Base-by-base conservation (phyloP, 1,140 invertebrate species). In the Lepidurus couesii region DNA sequence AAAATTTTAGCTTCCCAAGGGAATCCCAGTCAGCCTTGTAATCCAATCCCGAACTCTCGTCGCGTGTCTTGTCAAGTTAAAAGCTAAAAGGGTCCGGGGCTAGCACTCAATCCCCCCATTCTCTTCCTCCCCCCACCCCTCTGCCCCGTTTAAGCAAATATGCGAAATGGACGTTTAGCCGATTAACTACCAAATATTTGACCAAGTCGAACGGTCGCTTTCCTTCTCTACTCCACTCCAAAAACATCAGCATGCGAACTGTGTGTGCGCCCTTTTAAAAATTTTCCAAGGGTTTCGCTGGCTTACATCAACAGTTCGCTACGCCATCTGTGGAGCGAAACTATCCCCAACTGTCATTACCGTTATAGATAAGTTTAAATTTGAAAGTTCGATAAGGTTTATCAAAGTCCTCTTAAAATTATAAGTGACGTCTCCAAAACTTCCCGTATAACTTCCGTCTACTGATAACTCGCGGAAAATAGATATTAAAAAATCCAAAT, bases 1-100 rank as follows among this genome's bases (percentile, higher is more conserved):
- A 65, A 65, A 65, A 65, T 16, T 21, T 4, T 65, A 21, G 16
- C 53, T 65, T 65, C 53, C 53, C 53, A 7, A 16, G 53, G 53
- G 53, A 65, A n/a, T 21, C 21, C 16, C 13, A 65, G 53, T 65
- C n/a, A 65, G 53, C 53, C 34, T 13, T 65, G 53, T 65, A 65
- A 65, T 65, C 13, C 53, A 65, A 65, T 65, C 53, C 53, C 53
- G 53, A 9, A 65, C 21, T 65, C 53, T 21, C 53, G 53, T 65
- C 53, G 53, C 53, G 53, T 65, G 53, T 65, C 53, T 65, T 65
- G 53, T 65, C 53, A 65, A 16, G 53, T 21, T 65, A 65, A 65
- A 65, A 65, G 53, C 53, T 65, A 65, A 21, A 65, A 65, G 53
- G 53, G 53, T n/a, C 21, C 53, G 5, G 13, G 53, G 53, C 53